Percentiles rank a stretch among this genome's conserved stretches.
phyloP scores from a whole-genome alignment of 2,113 vertebrate species.

The Vulpes vulpes region DNA sequence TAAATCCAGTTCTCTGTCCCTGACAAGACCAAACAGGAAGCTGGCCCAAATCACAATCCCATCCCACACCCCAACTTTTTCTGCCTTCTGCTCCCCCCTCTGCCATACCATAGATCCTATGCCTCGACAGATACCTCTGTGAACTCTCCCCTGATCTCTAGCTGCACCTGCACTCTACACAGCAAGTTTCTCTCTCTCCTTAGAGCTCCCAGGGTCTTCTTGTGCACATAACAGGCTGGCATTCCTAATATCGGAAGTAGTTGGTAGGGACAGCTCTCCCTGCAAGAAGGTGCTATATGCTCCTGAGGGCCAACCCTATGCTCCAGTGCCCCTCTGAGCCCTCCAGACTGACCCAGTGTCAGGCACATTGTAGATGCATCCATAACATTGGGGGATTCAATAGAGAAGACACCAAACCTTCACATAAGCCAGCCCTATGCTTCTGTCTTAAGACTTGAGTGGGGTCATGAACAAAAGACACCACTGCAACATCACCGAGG shows the following conservation, averaged over 20 bases:
- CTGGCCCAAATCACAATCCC: background rate
- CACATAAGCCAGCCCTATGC: too few species aligned
- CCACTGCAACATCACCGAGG: background rate
- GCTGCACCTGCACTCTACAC: background rate
- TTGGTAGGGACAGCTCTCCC: fast-evolving
- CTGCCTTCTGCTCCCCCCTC: background rate
- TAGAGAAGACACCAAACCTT: background rate
- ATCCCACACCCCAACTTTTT: background rate
- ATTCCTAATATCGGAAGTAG: fast-evolving
- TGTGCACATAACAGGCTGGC: background rate
- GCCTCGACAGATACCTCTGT: background rate
- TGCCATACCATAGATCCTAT: background rate
- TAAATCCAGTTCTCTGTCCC: background rate
- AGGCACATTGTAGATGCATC: fast-evolving
- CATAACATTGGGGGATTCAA: background rate
- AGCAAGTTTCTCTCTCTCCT: background rate
- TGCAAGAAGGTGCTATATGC: fast-evolving
- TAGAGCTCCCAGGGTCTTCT: too few species aligned
- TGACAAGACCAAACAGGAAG: background rate
- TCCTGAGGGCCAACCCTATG: fast-evolving
- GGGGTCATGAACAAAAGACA: background rate
- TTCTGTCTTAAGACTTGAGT: background rate
- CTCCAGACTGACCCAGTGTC: background rate
- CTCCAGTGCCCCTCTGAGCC: background rate
- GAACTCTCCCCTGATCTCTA: background rate